Base-by-base conservation (phyloP, 2,888 invertebrate genomes). In the Habrosyne pyritoides region DNA sequence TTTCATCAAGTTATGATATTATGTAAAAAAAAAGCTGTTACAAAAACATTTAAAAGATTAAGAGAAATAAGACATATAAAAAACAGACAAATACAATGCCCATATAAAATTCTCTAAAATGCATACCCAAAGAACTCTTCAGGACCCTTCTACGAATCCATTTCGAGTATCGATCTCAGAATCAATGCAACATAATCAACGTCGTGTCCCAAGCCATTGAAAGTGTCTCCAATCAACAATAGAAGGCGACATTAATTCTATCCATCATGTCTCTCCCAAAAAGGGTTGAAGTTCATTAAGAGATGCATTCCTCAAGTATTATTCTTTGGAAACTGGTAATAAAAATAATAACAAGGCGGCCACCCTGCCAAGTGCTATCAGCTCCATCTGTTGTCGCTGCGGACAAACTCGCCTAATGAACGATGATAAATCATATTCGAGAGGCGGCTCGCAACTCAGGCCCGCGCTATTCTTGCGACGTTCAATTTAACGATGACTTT, bases 371-470 rank as follows among this genome's bases (percentile, higher is more conserved):
- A 91, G 91, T 91, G 90, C 88, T 92, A 92, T 92, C 92, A 90
- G 91, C 91, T 88, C 91, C 91, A 92, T 92, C 91, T 92, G 91
- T 92, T 92, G 91, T 91, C 91, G 91, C 82, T 88, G 89, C 90
- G 91, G 91, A 92, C 91, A 92, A 92, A 92, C 91, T 92, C 91
- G 86, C 89, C 90, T 92, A 92, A 92, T 92, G 91, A 92, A 92
- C 91, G 91, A 92, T 92, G 91, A 92, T 92, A 91, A 92, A 92
- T 92, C 92, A 92, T 92, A 92, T 91, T 92, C 91, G 91, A 92
- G 90, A 91, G 89, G 88, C 87, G 85, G 88, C 89, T 87, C 79
- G 81, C 77, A 75, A 78, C 83, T 8, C 81, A 74, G 76, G 76
- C 79, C 83, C 84, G 74, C 75, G 79, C 77, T 79, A 81, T 83